Evolutionary conservation across 2,888 invertebrate species (phyloP).

Genomic region (Zygaena filipendulae): DNA sequence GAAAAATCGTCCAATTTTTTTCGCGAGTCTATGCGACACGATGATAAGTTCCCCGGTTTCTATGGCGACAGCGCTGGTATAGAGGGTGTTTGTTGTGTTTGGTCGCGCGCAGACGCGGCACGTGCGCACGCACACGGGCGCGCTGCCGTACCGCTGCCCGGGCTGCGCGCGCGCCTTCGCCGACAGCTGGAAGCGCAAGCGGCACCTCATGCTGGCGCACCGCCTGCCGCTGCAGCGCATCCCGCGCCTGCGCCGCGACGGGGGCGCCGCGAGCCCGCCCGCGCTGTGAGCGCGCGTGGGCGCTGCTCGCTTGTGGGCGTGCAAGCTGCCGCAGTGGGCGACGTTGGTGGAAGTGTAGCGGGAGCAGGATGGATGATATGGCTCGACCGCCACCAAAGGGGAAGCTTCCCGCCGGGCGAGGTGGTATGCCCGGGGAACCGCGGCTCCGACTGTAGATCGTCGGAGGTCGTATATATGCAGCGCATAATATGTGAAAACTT

Average conservation of each 20-base stretch:
- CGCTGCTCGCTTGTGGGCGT: background rate
- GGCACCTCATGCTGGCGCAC: slow-evolving; percentile 53
- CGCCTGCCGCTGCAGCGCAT: slow-evolving; percentile 35
- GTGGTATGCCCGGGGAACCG: too few species aligned
- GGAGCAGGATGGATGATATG: too few species aligned
- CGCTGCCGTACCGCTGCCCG: slow-evolving; percentile 48
- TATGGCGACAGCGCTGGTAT: too few species aligned
- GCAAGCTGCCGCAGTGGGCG: background rate
- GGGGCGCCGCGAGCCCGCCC: slow-evolving; percentile 15
- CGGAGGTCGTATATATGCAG: background rate
- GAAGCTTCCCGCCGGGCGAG: too few species aligned
- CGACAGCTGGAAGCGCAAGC: slow-evolving; percentile 61
- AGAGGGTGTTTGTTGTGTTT: too few species aligned
- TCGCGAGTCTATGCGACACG: too few species aligned
- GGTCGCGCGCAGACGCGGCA: slow-evolving; percentile 41
- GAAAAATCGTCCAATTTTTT: too few species aligned
- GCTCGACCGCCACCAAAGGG: too few species aligned
- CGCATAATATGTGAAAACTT: too few species aligned
- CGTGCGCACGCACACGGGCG: slow-evolving; percentile 52
- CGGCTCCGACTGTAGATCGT: too few species aligned
- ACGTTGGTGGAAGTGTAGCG: background rate
- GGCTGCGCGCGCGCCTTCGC: slow-evolving; percentile 43
- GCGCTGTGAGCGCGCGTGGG: background rate
- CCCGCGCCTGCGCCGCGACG: slow-evolving; percentile 37
- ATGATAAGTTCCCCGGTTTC: too few species aligned